Base-by-base conservation (phyloP, 1,140 invertebrate species). In the Nasonia vitripennis region DNA sequence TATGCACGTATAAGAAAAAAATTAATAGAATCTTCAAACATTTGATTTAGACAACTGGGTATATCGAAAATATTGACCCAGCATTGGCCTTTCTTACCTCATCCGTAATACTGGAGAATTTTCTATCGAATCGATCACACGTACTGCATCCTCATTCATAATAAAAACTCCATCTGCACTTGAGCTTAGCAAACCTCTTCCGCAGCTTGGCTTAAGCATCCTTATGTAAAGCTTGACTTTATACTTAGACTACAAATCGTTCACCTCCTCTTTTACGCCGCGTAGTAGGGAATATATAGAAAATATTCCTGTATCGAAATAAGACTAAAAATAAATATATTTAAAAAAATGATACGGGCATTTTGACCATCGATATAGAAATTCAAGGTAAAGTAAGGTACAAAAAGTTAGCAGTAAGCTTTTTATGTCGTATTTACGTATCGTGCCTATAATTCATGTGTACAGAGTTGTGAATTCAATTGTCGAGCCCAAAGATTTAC, bases 151-250 rank as follows among this genome's bases (percentile, higher is more conserved):
- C n/a, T 55, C 75, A 78, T 78, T 23, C 75, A 78, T 55, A 78
- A 78, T 78, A 55, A 78, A 78, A 78, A 55, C 45, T 27, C 75
- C 41, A 51, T 78, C 23, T 55, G 75, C 48, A 51, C 75, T 78
- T 45, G n/a, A 23, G 48, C 75, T 78, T 55, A 20, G 41, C 45
- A 55, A 78, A 27, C 11, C 45, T 55, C 55, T 31, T 34, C 55
- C 20, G 55, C 55, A 62, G 70, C 70, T 31, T 31, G 75, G 6
- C 34, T 75, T 75, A 23, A 41, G 37, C 2, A n/a, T 75, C 20
- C 41, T 75, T 45, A 45, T 45, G 20, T 14, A 75, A 75, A 75
- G 74, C 74, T 75, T 23, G 70, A 73, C 14, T 67, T 34, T 11
- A 31, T 31, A 17, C 68, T 71, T 12, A 31, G 27, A n/a, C 7